Evolutionary conservation across 30 jellyfish, hydroid and myxozoan species (phyloP).

Genomic region (Chironex yamaguchii): DNA sequence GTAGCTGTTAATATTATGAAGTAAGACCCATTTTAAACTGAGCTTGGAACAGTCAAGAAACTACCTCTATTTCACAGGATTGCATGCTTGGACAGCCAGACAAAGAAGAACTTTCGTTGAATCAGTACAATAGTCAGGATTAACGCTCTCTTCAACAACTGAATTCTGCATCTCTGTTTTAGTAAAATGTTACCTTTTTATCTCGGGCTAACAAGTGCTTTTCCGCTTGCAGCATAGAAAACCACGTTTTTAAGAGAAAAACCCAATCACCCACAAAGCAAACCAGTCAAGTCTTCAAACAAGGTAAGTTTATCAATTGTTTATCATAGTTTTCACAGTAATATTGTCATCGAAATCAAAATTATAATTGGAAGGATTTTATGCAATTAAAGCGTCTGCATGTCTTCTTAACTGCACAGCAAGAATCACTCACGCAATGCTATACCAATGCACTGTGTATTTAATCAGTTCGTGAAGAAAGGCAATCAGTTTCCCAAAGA

Average conservation of each 20-base stretch:
- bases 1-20: neutral
- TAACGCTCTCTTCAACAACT: neutral
- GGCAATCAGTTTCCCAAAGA: neutral
- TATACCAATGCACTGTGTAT: neutral
- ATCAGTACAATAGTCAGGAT: constrained; percentile 7
- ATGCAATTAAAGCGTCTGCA: neutral
- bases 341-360: neutral
- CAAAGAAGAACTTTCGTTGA: neutral
- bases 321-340: neutral
- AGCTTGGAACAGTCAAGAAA: neutral
- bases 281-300: neutral
- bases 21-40: neutral
- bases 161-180: neutral
- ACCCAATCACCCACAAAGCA: neutral
- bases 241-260: neutral
- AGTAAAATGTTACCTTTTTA: constrained; percentile 7
- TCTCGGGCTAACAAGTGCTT: constrained; percentile 9
- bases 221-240: neutral
- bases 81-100: neutral
- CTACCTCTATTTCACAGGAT: neutral
- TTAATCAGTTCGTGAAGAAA: neutral
- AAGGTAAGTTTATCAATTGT: neutral
- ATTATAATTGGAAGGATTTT: neutral
- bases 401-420: neutral
- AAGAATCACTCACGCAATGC: neutral